Base-by-base conservation (phyloP, 1,140 invertebrate genomes). In the Euura saliciscinereae region DNA sequence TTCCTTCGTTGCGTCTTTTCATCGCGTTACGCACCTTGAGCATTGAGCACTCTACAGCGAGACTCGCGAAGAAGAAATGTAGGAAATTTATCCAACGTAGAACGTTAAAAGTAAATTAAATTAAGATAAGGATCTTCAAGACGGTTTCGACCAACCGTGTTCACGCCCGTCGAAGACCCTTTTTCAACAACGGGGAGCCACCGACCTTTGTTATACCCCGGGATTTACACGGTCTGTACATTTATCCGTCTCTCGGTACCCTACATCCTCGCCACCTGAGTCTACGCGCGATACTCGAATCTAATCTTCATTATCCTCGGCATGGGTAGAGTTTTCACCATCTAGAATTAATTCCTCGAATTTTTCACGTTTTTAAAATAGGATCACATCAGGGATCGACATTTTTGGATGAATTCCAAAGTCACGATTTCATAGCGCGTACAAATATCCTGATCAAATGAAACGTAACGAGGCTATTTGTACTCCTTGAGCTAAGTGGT, bases 51-150 rank as follows among this genome's bases (percentile, higher is more conserved):
- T 28, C 28, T 28, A 28, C 28, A 28, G 28, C 28, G 59, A 64
- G 8, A 64, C 59, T 10, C 59, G 13, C 66, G 66, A 67, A 67
- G 66, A 67, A 67, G 66, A 8, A 42, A 67, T 67, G 66, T 44
- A 13, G 8, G 28, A 67, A 67, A 67, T 67, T 67, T 67, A 67
- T 4, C 10, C 43, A 44, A 67, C 10, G 10, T 8, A 3, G 43
- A 44, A 10, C 66, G 43, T 67, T 67, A 67, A 67, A 44, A 44
- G 66, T 28, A 44, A 67, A 67, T 67, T 67, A 67, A 67, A 67
- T 67, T 67, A 67, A 67, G 66, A 67, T 28, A 67, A 11, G 66
- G 66, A 67, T 67, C 51, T 67, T 67, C 28, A 11, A 67, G 66
- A 67, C 66, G 66, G 11, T 67, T 67, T 67, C 11, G 43, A 44